A percentile compares a stretch with the other conserved stretches of the same genome.
Conservation (phyloP, 2,113 vertebrate species). For the Tonatia bakeri region DNA sequence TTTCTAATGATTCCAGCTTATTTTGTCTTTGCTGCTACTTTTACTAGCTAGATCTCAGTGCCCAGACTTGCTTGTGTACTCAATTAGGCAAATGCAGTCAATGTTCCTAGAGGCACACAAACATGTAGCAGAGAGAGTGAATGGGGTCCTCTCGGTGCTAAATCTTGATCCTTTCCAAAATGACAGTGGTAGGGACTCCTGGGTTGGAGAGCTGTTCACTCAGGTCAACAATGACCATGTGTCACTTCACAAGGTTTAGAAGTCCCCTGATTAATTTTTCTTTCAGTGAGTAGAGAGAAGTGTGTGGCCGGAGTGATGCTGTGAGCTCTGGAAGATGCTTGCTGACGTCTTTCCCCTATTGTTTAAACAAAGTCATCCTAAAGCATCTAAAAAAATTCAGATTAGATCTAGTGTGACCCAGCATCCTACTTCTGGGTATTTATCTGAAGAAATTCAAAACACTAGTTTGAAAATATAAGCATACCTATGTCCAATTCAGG, state of each 20-base stretch:
- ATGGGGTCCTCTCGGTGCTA: background rate
- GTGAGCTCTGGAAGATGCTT: background rate
- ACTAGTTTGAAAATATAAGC: background rate
- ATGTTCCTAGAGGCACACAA: background rate
- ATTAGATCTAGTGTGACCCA: background rate
- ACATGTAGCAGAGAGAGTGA: background rate
- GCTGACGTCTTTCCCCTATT: background rate
- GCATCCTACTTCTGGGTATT: background rate
- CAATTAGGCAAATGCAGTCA: background rate
- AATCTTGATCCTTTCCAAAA: background rate
- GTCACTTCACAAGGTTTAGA: background rate
- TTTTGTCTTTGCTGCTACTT: background rate
- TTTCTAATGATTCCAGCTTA: background rate
- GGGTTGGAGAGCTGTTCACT: background rate
- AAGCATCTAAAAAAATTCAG: background rate
- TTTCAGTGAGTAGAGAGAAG: background rate
- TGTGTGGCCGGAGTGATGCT: background rate
- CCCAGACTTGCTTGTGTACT: background rate
- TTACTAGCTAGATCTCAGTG: constrained; percentile 41
- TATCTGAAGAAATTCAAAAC: background rate
- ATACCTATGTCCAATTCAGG: background rate
- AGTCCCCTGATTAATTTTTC: background rate
- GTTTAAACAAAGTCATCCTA: background rate
- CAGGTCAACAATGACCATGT: background rate
- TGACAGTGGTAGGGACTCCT: background rate